Conservation (phyloP, 2,113 vertebrate genomes). For the Orcinus orca region DNA sequence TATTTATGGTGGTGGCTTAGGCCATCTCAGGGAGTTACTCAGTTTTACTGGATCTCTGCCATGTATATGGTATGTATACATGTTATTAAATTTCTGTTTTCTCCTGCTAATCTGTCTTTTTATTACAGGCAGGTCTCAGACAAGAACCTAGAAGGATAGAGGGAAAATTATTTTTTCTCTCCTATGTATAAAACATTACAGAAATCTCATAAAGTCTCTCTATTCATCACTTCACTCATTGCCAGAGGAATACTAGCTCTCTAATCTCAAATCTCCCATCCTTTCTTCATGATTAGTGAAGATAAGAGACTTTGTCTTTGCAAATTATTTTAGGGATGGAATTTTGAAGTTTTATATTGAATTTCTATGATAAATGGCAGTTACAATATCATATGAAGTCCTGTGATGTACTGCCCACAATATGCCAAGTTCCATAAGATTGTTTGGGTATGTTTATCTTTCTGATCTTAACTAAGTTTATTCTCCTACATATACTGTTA, state of each 20-base stretch:
- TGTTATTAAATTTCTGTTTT: background rate
- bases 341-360: conserved; percentile 23
- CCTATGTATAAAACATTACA: background rate
- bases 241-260: background rate
- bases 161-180: background rate
- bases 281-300: background rate
- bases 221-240: background rate
- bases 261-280: background rate
- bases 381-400: background rate
- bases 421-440: background rate
- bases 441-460: background rate
- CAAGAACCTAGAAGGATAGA: background rate
- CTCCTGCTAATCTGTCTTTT: background rate
- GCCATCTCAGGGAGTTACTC: background rate
- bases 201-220: background rate
- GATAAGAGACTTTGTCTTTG: background rate
- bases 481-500: background rate
- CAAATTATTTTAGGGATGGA: background rate
- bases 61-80: background rate
- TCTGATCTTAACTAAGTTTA: background rate
- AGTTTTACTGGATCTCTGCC: background rate
- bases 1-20: background rate
- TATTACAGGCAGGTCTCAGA: background rate
- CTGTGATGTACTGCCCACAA: background rate
- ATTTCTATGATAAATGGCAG: background rate